Conservation (phyloP, 2,888 invertebrate species). For the Seladonia tumulorum region DNA sequence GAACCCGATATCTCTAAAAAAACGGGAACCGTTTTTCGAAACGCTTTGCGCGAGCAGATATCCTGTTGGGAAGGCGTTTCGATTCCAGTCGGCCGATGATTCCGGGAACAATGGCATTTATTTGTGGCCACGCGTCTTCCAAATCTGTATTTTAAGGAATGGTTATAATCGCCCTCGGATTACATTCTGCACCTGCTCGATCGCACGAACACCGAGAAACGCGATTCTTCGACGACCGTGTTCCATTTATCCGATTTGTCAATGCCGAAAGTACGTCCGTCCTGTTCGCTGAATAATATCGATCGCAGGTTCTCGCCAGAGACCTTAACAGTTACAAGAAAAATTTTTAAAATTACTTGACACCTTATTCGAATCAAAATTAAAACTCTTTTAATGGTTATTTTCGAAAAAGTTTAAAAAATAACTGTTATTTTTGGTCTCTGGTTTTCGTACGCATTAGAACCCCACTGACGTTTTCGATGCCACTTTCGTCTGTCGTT, state of each 20-base stretch:
- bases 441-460: neutral
- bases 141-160: neutral
- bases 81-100: neutral
- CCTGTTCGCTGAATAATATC: neutral
- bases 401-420: too few species aligned
- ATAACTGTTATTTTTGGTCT: too few species aligned
- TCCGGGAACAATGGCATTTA: slow-evolving; percentile 5
- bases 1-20: neutral
- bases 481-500: neutral
- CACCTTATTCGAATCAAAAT: too few species aligned
- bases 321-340: too few species aligned
- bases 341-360: too few species aligned
- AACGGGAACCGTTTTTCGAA: neutral
- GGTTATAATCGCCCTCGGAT: neutral
- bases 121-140: neutral
- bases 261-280: neutral
- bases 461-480: neutral
- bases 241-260: slow-evolving; percentile 8
- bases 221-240: slow-evolving; percentile 19
- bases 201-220: slow-evolving; percentile 16
- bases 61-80: neutral
- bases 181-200: slow-evolving; percentile 23
- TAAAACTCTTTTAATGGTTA: too few species aligned
- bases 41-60: neutral
- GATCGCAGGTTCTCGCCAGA: neutral